Evolutionary conservation across 1,140 invertebrate genomes (phyloP).

Genomic region (Drosophila sulfurigaster): DNA sequence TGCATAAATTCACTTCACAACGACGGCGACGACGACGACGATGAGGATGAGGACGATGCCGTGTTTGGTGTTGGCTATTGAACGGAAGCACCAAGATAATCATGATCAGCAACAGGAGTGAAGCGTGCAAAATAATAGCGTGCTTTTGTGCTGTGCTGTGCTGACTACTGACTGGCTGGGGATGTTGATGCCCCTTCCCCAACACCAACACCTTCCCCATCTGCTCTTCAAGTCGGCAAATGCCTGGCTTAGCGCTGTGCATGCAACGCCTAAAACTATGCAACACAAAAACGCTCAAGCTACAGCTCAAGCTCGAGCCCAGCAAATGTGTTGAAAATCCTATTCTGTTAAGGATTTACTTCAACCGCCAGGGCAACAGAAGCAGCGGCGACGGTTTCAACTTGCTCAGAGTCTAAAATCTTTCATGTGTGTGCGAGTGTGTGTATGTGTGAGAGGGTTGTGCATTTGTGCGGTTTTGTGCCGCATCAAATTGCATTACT

Average conservation of each 20-base stretch:
- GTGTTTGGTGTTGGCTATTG: slow-evolving; percentile 49
- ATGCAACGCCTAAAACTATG: slow-evolving; percentile 74
- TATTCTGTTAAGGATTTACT: slow-evolving; percentile 70
- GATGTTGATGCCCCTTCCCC: too few species aligned
- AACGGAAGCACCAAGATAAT: slow-evolving; percentile 69
- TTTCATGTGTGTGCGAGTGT: not conserved
- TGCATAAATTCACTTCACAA: slow-evolving; percentile 68
- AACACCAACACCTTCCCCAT: not conserved
- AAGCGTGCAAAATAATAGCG: slow-evolving; percentile 52
- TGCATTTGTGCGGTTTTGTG: slow-evolving; percentile 68
- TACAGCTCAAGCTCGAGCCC: slow-evolving; percentile 8
- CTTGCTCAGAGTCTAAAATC: slow-evolving; percentile 36
- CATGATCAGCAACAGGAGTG: slow-evolving; percentile 54
- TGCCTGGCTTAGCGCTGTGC: slow-evolving; percentile 45
- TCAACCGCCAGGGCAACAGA: slow-evolving; percentile 22
- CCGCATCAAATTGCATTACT: slow-evolving; percentile 80
- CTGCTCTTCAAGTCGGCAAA: slow-evolving; percentile 6
- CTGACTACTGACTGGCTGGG: too few species aligned
- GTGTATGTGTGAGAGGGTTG: slow-evolving; percentile 12
- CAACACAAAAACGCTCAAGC: slow-evolving; percentile 34
- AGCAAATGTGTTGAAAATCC: slow-evolving; percentile 75
- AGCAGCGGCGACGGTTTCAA: slow-evolving; percentile 35
- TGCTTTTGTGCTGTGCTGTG: slow-evolving; percentile 43
- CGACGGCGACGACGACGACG: not conserved
- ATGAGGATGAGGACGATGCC: not conserved